phyloP scores from a whole-genome alignment of 2,797 vertebrate genomes.

The Monodelphis domestica region DNA sequence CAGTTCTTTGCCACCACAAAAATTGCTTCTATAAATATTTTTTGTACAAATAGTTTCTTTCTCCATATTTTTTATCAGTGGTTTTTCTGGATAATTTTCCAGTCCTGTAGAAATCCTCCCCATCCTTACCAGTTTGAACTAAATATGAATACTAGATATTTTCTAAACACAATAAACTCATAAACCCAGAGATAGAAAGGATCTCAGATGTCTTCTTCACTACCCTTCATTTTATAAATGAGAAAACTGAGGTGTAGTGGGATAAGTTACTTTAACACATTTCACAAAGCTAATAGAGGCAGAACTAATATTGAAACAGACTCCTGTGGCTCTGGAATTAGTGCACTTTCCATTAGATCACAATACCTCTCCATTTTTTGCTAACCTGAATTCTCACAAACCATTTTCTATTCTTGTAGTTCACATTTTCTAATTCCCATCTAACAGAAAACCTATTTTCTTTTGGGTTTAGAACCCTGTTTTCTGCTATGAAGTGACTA shows the following conservation, averaged over 20 bases:
- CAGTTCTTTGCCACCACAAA: no score
- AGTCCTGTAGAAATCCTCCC: neutral
- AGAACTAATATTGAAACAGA: neutral
- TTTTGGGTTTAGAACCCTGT: neutral
- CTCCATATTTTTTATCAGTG: no score
- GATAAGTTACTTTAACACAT: neutral
- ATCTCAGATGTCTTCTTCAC: neutral
- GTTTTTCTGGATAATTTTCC: no score
- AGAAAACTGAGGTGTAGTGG: neutral
- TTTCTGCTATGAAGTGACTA: neutral
- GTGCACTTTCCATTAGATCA: neutral
- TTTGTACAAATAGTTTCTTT: no score
- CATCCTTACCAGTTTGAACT: neutral
- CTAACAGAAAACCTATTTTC: no score
- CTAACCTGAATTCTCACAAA: neutral
- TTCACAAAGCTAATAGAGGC: neutral
- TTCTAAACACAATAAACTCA: neutral
- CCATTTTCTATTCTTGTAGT: neutral
- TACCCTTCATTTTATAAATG: neutral
- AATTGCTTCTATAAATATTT: no score
- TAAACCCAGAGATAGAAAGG: neutral
- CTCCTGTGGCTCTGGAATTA: neutral
- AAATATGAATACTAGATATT: neutral
- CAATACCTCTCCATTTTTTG: neutral
- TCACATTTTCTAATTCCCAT: neutral